phyloP scores from a whole-genome alignment of 2,888 invertebrate genomes.

The Lasioglossum marginatum region DNA sequence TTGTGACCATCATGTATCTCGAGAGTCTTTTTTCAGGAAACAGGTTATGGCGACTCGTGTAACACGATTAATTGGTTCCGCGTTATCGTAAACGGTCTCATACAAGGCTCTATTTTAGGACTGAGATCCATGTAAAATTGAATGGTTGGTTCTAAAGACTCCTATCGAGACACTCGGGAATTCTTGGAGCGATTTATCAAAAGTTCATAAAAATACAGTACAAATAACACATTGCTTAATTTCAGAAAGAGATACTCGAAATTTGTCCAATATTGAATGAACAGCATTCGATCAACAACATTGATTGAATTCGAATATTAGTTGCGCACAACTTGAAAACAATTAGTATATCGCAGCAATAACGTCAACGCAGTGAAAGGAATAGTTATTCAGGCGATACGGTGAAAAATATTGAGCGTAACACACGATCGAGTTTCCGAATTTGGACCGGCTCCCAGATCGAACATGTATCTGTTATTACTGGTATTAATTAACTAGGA shows the following conservation, averaged over 20 bases:
- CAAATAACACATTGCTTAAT: neutral
- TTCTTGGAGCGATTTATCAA: neutral
- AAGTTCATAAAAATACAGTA: neutral
- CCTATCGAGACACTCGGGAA: neutral
- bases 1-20: neutral
- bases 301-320: neutral
- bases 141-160: neutral
- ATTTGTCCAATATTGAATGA: neutral
- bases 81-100: neutral
- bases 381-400: neutral
- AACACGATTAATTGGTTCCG: slow-evolving; percentile 8
- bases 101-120: neutral
- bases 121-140: neutral
- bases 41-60: neutral
- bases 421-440: slow-evolving; percentile 3
- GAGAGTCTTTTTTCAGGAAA: neutral
- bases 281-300: neutral
- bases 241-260: neutral
- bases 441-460: neutral
- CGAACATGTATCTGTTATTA: neutral
- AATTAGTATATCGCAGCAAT: neutral
- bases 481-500: neutral
- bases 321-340: neutral
- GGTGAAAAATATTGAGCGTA: neutral
- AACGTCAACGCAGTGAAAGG: neutral